These are phyloP conservation scores for Bombus confusus DNA, from an alignment of 1,140 invertebrate genomes.

Conservation along the genomic window DNA sequence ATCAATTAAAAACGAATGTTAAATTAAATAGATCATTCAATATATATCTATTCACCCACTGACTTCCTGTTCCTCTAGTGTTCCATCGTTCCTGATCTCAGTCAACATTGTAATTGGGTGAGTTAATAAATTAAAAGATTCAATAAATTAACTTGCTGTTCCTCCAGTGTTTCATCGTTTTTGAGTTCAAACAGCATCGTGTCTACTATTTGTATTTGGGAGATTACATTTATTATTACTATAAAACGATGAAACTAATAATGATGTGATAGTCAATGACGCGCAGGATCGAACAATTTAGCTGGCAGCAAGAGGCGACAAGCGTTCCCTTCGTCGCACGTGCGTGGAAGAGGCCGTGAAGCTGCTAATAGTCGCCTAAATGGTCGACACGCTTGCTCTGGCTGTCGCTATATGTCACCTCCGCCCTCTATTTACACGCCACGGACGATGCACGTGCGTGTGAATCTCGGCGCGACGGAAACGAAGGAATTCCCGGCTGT, in stretches of 20 bases:
- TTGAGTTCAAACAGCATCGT: no score
- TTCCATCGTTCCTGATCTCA: not conserved
- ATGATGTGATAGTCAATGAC: not conserved
- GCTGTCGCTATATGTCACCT: slow-evolving; percentile 71
- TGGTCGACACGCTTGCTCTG: slow-evolving; percentile 64
- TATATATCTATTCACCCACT: not conserved
- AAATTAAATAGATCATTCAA: not conserved
- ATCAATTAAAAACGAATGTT: not conserved
- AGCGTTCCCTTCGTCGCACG: slow-evolving; percentile 22
- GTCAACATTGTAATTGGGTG: not conserved
- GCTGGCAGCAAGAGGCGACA: not conserved
- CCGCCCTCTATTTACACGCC: slow-evolving; percentile 63
- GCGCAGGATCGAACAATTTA: not conserved
- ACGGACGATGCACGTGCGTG: slow-evolving; percentile 61
- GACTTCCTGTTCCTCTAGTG: not conserved
- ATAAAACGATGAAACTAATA: not conserved
- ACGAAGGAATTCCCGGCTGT: slow-evolving; percentile 28
- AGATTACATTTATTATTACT: no score
- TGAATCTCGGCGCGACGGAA: slow-evolving; percentile 56
- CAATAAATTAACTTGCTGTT: not conserved
- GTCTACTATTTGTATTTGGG: not conserved
- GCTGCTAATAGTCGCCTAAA: slow-evolving; percentile 75
- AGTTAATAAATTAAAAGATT: not conserved
- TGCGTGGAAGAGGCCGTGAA: slow-evolving; percentile 58
- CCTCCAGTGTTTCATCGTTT: no score